phyloP scores from a whole-genome alignment of 1,140 invertebrate genomes.

The Aphaenogaster rudis region DNA sequence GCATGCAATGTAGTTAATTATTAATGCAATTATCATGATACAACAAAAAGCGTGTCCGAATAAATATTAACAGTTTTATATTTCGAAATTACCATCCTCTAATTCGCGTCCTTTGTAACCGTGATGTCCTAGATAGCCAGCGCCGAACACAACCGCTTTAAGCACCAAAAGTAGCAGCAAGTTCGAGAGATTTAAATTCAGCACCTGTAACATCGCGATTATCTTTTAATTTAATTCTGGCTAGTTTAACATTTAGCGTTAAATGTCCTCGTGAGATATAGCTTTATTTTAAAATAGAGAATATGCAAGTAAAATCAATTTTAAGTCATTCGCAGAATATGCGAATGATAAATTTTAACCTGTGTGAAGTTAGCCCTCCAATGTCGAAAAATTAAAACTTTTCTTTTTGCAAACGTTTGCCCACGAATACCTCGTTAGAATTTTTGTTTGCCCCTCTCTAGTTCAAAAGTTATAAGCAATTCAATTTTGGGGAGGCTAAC shows the following conservation, averaged over 20 bases:
- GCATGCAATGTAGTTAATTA: neutral
- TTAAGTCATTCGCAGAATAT: neutral
- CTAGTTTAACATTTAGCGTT: neutral
- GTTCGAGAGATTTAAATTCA: slow-evolving; percentile 94
- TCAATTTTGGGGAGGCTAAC: too few relatives aligned
- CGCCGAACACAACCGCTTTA: slow-evolving; percentile 93
- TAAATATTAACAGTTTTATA: neutral
- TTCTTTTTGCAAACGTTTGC: too few relatives aligned
- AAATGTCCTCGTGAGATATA: neutral
- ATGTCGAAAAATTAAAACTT: too few relatives aligned
- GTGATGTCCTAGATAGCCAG: slow-evolving; percentile 91
- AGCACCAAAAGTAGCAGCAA: slow-evolving; percentile 92
- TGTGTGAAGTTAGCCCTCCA: too few relatives aligned
- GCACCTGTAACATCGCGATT: slow-evolving; percentile 87
- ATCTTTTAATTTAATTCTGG: slow-evolving; percentile 1
- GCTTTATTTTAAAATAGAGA: neutral
- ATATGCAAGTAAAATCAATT: neutral
- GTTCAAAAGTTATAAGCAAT: too few relatives aligned
- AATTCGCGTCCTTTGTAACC: slow-evolving; percentile 79
- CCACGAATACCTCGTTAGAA: too few relatives aligned
- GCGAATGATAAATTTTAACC: too few relatives aligned
- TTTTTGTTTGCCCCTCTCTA: too few relatives aligned
- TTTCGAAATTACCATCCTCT: slow-evolving; percentile 77
- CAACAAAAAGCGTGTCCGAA: neutral
- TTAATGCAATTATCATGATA: neutral